phyloP scores from a whole-genome alignment of 2,888 invertebrate genomes.

The Lithophane socia region DNA sequence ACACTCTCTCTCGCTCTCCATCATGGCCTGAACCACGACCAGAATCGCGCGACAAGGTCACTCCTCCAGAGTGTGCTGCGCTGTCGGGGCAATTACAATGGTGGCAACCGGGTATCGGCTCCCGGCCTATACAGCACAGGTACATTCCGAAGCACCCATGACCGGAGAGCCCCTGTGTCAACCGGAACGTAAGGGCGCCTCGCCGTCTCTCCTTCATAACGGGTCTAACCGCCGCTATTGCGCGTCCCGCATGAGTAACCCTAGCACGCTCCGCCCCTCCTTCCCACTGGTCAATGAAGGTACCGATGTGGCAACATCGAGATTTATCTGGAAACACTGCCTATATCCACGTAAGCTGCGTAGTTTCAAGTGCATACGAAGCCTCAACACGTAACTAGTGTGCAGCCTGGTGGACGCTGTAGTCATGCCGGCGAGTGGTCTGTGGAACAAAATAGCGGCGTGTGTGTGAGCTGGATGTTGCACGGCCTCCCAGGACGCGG shows the following conservation, averaged over 20 bases:
- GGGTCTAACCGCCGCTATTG: too few species aligned
- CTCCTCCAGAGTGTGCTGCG: too few species aligned
- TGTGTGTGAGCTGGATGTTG: too few species aligned
- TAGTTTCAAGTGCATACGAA: background rate
- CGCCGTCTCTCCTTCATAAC: background rate
- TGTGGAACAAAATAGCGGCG: background rate
- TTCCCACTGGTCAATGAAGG: background rate
- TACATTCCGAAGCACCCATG: background rate
- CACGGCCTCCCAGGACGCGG: background rate
- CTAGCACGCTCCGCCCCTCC: background rate
- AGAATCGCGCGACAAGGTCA: background rate
- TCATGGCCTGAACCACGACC: background rate
- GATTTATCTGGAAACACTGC: background rate
- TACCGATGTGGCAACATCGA: background rate
- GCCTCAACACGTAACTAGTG: background rate
- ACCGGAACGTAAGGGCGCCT: background rate
- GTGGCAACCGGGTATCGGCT: background rate
- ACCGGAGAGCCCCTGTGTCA: background rate
- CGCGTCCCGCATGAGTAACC: background rate
- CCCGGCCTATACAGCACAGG: background rate
- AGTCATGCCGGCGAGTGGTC: too few species aligned
- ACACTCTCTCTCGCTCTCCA: background rate
- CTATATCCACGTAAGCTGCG: background rate
- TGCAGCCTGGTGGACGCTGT: background rate
- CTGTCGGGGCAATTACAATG: background rate